Evolutionary conservation across 2,113 vertebrate species (phyloP).

Genomic region (Rhombomys opimus): DNA sequence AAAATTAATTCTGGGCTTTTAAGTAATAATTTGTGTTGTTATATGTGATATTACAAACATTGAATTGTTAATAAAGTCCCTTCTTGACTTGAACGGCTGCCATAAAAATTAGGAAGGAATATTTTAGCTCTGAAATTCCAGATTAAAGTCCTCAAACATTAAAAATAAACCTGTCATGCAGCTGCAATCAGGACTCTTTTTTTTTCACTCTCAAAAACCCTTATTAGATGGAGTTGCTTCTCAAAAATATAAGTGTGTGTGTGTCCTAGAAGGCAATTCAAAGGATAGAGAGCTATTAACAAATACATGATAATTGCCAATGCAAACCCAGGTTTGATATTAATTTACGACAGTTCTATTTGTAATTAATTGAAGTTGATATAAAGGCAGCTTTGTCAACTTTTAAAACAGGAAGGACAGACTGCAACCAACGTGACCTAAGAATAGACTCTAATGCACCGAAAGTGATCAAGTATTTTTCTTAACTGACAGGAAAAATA

Average conservation of each 20-base stretch:
- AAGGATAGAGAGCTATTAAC: slow-evolving; percentile 64
- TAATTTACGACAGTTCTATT: slow-evolving; percentile 72
- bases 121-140: slow-evolving; percentile 60
- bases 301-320: slow-evolving; percentile 66
- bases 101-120: slow-evolving; percentile 76
- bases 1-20: slow-evolving; percentile 32
- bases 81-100: slow-evolving; percentile 41
- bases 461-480: background rate
- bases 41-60: slow-evolving; percentile 46
- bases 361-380: slow-evolving; percentile 63
- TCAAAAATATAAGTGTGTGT: background rate
- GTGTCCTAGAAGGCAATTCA: slow-evolving; percentile 55
- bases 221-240: slow-evolving; percentile 73
- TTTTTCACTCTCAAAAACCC: slow-evolving; percentile 60
- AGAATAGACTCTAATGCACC: background rate
- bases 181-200: slow-evolving; percentile 58
- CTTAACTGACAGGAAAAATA: background rate
- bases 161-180: slow-evolving; percentile 80
- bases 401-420: slow-evolving; percentile 71
- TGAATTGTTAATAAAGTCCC: slow-evolving; percentile 52
- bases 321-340: background rate
- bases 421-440: slow-evolving; percentile 44
- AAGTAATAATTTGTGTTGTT: slow-evolving; percentile 34
- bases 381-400: slow-evolving; percentile 38
- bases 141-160: slow-evolving; percentile 68